A percentile compares a stretch with the other conserved stretches of the same genome.
Conservation (phyloP, 64 coral and sea anemone species). For the Porites lutea region DNA sequence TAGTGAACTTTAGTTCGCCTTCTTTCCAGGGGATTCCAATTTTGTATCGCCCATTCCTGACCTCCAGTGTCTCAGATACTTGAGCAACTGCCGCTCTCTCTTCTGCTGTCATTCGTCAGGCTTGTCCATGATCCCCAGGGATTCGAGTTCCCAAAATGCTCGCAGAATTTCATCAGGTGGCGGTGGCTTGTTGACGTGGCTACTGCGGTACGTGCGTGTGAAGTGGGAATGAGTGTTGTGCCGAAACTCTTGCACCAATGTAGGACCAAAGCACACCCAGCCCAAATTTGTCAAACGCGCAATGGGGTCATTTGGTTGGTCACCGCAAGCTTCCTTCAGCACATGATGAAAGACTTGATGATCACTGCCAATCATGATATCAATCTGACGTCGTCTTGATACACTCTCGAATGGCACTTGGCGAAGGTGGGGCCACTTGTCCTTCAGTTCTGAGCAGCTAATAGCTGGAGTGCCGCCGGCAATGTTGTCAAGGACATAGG, state of each 20-base stretch:
- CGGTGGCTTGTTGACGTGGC: background rate
- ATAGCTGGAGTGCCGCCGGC: slow-evolving; percentile 49
- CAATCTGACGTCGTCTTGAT: slow-evolving; percentile 31
- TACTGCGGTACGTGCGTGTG: slow-evolving; percentile 38
- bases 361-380: slow-evolving; percentile 63
- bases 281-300: slow-evolving; percentile 26
- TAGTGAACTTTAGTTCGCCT: slow-evolving; percentile 54
- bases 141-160: slow-evolving; percentile 48
- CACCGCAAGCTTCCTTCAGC: slow-evolving; percentile 23
- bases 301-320: slow-evolving; percentile 28
- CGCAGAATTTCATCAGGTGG: slow-evolving; percentile 35
- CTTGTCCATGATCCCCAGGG: slow-evolving; percentile 54
- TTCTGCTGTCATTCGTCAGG: slow-evolving; percentile 13
- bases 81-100: slow-evolving; percentile 12
- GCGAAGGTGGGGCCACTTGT: slow-evolving; percentile 68
- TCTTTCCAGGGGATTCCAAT: slow-evolving; percentile 71
- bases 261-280: slow-evolving; percentile 63
- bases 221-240: slow-evolving; percentile 45
- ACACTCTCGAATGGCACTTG: slow-evolving; percentile 42
- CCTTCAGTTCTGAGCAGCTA: slow-evolving; percentile 68
- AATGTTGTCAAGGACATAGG: slow-evolving; percentile 79
- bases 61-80: background rate
- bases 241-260: slow-evolving; percentile 31
- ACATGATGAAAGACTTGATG: slow-evolving; percentile 59
- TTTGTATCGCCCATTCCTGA: slow-evolving; percentile 35